Percentiles rank a stretch among this genome's conserved stretches.
phyloP scores from a whole-genome alignment of 2,888 invertebrate species.

The Spilosoma lubricipeda region DNA sequence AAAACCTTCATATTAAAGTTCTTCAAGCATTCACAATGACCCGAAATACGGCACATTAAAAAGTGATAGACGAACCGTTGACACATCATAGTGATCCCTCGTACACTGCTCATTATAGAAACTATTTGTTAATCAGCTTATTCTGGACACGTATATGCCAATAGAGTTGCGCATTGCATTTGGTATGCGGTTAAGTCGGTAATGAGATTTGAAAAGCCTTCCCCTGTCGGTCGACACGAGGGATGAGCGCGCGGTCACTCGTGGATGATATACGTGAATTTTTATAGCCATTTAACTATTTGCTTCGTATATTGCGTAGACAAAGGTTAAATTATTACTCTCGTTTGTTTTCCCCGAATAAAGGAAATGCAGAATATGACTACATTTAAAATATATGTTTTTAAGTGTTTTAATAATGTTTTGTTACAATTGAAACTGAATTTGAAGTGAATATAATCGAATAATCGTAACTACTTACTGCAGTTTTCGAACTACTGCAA shows the following conservation, averaged over 20 bases:
- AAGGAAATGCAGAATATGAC: conserved; percentile 35
- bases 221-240: conserved; percentile 58
- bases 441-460: no score
- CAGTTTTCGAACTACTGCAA: no score
- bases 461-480: no score
- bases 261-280: conserved; percentile 75
- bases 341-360: conserved; percentile 36
- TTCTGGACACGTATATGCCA: conserved; percentile 32
- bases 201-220: conserved; percentile 70
- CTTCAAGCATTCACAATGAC: neutral
- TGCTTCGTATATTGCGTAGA: conserved; percentile 66
- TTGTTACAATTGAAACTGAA: neutral
- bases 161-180: conserved; percentile 46
- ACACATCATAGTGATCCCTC: neutral
- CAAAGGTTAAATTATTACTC: conserved; percentile 58
- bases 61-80: conserved; percentile 6
- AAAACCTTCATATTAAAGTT: neutral
- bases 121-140: conserved; percentile 31
- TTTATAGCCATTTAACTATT: conserved; percentile 73
- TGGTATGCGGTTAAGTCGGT: conserved; percentile 59
- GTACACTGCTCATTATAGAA: conserved; percentile 12
- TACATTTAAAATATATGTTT: conserved; percentile 3
- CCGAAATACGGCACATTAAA: conserved; percentile 3
- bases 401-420: conserved; percentile 1
- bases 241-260: conserved; percentile 67